Conservation (phyloP, 2,113 vertebrate species). For the Lucifuga dentata region DNA sequence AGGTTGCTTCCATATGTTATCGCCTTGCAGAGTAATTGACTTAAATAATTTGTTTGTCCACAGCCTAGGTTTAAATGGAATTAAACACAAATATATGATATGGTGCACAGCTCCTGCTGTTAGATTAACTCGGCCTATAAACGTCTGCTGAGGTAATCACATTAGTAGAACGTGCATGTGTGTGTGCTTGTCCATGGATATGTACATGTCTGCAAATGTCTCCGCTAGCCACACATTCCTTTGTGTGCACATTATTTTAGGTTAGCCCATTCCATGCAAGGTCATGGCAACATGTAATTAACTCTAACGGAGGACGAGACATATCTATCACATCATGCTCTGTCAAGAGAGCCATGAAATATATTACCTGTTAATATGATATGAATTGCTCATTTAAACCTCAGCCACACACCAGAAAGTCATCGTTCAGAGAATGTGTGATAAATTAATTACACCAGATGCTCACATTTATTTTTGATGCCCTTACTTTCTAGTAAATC, state of each 20-base stretch:
- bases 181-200: not conserved
- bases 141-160: slow-evolving; percentile 62
- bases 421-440: slow-evolving; percentile 35
- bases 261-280: slow-evolving; percentile 33
- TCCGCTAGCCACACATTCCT: not conserved
- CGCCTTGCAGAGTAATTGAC: slow-evolving; percentile 72
- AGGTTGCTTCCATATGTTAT: slow-evolving; percentile 66
- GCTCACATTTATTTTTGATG: slow-evolving; percentile 71
- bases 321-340: slow-evolving; percentile 29
- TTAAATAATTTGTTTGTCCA: slow-evolving; percentile 77
- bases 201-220: not conserved
- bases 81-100: slow-evolving; percentile 69
- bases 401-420: slow-evolving; percentile 37
- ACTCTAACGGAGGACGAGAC: slow-evolving; percentile 29
- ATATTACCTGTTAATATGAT: slow-evolving; percentile 61
- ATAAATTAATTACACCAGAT: slow-evolving; percentile 69
- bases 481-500: slow-evolving; percentile 70
- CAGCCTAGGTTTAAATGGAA: slow-evolving; percentile 73
- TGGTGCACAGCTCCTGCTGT: slow-evolving; percentile 56
- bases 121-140: slow-evolving; percentile 76
- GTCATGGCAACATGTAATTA: slow-evolving; percentile 50
- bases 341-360: slow-evolving; percentile 51
- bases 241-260: slow-evolving; percentile 12
- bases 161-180: slow-evolving; percentile 47
- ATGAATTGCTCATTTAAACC: slow-evolving; percentile 59